Conservation (phyloP, 2,888 invertebrate genomes). For the Parnassius mnemosyne region DNA sequence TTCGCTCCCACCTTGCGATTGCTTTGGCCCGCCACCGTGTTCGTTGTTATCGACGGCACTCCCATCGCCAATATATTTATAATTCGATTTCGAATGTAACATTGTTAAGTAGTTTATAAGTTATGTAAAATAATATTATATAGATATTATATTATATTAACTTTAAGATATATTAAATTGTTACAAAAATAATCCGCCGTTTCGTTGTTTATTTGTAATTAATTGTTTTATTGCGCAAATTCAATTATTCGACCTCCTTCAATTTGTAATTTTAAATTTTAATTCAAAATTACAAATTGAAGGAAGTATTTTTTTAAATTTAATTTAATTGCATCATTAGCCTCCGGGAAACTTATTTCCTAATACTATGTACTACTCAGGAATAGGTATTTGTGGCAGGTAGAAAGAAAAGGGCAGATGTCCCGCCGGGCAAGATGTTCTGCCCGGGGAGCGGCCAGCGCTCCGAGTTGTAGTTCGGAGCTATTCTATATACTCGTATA, state of each 20-base stretch:
- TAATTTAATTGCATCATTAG: constrained; percentile 7
- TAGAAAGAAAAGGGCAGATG: too few relatives aligned
- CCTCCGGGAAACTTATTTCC: constrained; percentile 6
- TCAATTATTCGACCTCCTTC: constrained; percentile 1
- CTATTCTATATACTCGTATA: too few relatives aligned
- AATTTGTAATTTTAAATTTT: too few relatives aligned
- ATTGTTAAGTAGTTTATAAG: constrained; percentile 22
- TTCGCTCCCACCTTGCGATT: constrained; percentile 16
- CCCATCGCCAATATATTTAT: constrained; percentile 40
- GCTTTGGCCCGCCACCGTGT: constrained; percentile 30
- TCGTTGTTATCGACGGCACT: constrained; percentile 33
- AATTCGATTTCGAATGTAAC: constrained; percentile 27
- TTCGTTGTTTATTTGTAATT: constrained; percentile 3
- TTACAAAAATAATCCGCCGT: constrained; percentile 11
- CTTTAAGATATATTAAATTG: constrained; percentile 21
- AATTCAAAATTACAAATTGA: too few relatives aligned
- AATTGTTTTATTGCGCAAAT: neutral
- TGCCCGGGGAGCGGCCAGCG: too few relatives aligned
- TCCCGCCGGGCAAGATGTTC: too few relatives aligned
- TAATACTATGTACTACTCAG: too few relatives aligned
- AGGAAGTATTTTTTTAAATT: too few relatives aligned
- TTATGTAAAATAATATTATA: constrained; percentile 5
- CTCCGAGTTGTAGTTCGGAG: too few relatives aligned
- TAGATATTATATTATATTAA: neutral
- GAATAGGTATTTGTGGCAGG: too few relatives aligned